Evolutionary conservation across 2,113 vertebrate genomes (phyloP), one percentile per base, ranked within the genome.

Genomic region (Chloroceryle aenea): DNA sequence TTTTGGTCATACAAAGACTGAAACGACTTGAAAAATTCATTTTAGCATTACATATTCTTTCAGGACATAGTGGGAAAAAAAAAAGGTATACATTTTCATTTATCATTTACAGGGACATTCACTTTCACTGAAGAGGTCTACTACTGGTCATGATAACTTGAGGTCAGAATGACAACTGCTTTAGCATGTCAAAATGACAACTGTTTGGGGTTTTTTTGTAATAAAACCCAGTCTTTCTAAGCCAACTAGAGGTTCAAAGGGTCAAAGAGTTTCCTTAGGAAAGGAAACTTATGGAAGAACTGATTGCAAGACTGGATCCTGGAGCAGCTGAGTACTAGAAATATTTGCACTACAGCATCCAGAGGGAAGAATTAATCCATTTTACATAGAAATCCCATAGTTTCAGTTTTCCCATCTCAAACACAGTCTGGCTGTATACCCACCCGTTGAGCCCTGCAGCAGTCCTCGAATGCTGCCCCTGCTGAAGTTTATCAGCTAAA

Each of bases 321-420:
- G 59, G 9, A 72, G 69, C 38, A 76, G 58, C 32, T 45, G 32
- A 3, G 9, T 21, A 58, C 21, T 34, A 16, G 0, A 22, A 58
- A 6, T 19, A 71, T 48, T n/a, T 71, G 29, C 32, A 61, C 45
- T 47, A 23, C 4, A 55, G 38, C 45, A 71, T 4, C 21, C 63
- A 88, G 45, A 52, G 9, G 22, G 7, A 40, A 86, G 17, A 90
- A 48, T 2, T 3, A 0, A 18, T 19, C 0, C 3, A 23, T 42
- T 71, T 67, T 50, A 53, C 38, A 85, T 0, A 53, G 16, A 90
- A 82, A 17, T 11, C 36, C 40, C 15, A 14, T 0, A 48, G 55
- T 47, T 80, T 80, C 78, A 50, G 22, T 52, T 80, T 79, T 76
- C 45, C 26, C 18, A 30, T 66, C 67, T 26, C 19, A 30, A 0